Evolutionary conservation across 2,888 invertebrate genomes (phyloP).

Genomic region (Miltochrista miniata): DNA sequence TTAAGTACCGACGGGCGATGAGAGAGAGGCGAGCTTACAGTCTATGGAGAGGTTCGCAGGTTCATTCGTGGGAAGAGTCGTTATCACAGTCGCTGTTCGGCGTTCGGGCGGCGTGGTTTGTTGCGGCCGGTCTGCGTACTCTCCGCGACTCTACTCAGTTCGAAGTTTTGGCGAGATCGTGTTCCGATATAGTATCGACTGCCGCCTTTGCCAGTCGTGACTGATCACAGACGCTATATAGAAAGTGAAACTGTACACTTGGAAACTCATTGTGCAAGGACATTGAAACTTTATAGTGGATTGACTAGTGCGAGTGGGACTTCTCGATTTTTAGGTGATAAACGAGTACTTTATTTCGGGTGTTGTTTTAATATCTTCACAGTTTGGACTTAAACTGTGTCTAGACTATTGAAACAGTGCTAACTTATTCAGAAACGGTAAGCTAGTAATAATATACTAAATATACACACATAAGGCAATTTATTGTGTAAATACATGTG

Average conservation of each 20-base stretch:
- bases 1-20: constrained; percentile 57
- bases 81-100: constrained; percentile 82
- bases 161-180: constrained; percentile 77
- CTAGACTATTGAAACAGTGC: constrained; percentile 70
- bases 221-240: constrained; percentile 60
- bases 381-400: constrained; percentile 74
- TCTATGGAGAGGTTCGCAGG: constrained; percentile 72
- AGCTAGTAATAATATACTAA: constrained; percentile 34
- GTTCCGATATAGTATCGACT: constrained; percentile 53
- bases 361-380: constrained; percentile 77
- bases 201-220: constrained; percentile 59
- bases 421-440: constrained; percentile 61
- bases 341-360: constrained; percentile 47
- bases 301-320: constrained; percentile 61
- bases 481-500: no score
- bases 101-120: constrained; percentile 72
- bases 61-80: constrained; percentile 74
- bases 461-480: no score
- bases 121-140: constrained; percentile 46
- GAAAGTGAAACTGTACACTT: constrained; percentile 74
- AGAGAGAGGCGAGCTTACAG: constrained; percentile 75
- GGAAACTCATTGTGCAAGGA: constrained; percentile 69
- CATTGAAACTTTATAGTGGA: constrained; percentile 55
- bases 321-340: constrained; percentile 52
- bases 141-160: constrained; percentile 47